Percentiles rank a stretch among this genome's conserved stretches.
phyloP scores from a whole-genome alignment of 2,888 invertebrate species.

The Tipula vernalis region DNA sequence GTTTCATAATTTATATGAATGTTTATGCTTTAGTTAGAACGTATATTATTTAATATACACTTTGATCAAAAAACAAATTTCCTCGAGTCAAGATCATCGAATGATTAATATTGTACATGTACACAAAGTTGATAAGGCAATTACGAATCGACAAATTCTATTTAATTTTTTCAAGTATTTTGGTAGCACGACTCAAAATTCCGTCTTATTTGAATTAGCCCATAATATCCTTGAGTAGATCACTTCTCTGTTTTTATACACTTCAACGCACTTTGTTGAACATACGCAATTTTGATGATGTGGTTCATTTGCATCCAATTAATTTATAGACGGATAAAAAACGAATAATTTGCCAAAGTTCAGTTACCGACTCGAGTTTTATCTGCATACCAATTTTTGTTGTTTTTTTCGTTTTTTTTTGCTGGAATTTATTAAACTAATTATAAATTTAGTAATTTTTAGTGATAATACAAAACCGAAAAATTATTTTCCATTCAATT shows the following conservation, averaged over 20 bases:
- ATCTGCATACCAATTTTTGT: neutral
- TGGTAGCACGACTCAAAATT: neutral
- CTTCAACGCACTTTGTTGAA: neutral
- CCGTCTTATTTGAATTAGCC: neutral
- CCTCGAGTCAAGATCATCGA: neutral
- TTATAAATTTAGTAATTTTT: neutral
- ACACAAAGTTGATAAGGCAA: neutral
- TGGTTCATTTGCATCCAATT: neutral
- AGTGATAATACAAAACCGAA: neutral
- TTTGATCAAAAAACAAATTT: neutral
- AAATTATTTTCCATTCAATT: neutral
- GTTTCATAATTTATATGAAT: neutral
- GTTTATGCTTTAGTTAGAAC: neutral
- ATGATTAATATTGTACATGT: neutral
- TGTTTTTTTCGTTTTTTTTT: neutral
- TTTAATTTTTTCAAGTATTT: neutral
- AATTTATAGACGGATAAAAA: too few relatives aligned
- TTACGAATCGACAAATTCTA: neutral
- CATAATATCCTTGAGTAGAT: neutral
- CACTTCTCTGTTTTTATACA: neutral
- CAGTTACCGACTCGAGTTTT: neutral
- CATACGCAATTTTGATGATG: neutral
- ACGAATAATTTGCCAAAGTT: neutral
- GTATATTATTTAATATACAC: neutral
- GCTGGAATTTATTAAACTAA: neutral